Conservation (phyloP, 2,113 vertebrate species). For the Benitochromis conjunctus region DNA sequence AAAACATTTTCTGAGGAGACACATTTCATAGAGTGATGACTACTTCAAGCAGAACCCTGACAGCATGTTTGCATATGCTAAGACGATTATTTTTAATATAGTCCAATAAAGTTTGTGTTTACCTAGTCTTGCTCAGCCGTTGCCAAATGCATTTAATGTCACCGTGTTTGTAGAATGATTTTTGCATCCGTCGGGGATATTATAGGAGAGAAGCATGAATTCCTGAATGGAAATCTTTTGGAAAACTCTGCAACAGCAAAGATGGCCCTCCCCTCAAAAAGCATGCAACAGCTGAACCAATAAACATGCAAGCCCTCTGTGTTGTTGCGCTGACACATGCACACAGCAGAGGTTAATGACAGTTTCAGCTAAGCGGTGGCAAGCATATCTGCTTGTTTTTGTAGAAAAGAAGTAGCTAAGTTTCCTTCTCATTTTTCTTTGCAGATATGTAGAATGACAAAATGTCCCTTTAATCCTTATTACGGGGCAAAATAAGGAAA, state of each 20-base stretch:
- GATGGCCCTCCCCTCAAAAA: background rate
- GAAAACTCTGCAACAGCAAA: background rate
- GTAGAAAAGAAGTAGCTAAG: background rate
- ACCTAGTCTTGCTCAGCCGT: background rate
- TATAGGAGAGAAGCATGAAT: background rate
- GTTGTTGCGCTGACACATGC: background rate
- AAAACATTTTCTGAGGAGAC: background rate
- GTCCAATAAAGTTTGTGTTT: background rate
- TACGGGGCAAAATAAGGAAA: background rate
- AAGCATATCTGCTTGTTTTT: background rate
- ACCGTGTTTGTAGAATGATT: background rate
- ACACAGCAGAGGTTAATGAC: background rate
- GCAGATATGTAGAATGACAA: background rate
- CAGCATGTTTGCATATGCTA: no score
- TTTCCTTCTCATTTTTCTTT: background rate
- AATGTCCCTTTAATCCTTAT: background rate
- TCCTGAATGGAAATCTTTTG: background rate
- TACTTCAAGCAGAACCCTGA: background rate
- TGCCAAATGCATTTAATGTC: background rate
- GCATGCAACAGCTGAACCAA: background rate
- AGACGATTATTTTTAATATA: background rate
- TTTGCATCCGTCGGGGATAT: background rate
- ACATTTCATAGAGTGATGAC: background rate
- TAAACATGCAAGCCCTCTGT: background rate
- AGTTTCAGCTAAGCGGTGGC: background rate